Base-by-base conservation (phyloP, 1,140 invertebrate species). In the Fopius arisanus region DNA sequence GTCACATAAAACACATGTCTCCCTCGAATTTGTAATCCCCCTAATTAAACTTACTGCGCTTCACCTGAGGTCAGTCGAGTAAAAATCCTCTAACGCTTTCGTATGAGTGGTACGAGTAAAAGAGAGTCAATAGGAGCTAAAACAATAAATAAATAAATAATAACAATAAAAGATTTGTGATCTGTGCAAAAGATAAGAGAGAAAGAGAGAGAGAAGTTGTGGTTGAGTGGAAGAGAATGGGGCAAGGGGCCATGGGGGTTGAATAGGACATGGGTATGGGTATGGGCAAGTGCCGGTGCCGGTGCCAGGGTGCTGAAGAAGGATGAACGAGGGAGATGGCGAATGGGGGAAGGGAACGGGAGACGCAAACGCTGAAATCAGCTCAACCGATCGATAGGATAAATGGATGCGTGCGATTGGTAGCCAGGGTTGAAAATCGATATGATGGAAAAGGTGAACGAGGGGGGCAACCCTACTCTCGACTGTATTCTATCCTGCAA, bases 331-430 rank as follows among this genome's bases (percentile, higher is more conserved):
- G 74, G 66, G 66, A n/a, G 26, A 71, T 72, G 70, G 70, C 33
- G 68, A 72, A 67, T 67, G 7, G 10, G 5, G 43, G 14, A 48
- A n/a, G 43, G 41, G 43, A 14, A 33, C 40, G 70, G 43, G 67
- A 76, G 82, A 86, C 82, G 79, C 82, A 85, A 84, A 87, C 80
- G 83, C 83, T 83, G 82, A 84, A 85, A 86, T 80, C 84, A 84
- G 82, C 84, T 86, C 84, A 82, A 75, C 77, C 85, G 86, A 87
- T 88, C 86, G 87, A 88, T 88, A 82, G 84, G 87, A 88, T 88
- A 87, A 87, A 88, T 87, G 87, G 86, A 87, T 88, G 87, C 86
- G 86, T 88, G 87, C 86, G 87, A 87, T 88, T 86, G 86, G 29
- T 65, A 31, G 62, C n/a, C 29, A 79, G 80, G 73, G 77, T 33